Evolutionary conservation across 2,888 invertebrate genomes (phyloP).

Genomic region (Monochamus alternatus): DNA sequence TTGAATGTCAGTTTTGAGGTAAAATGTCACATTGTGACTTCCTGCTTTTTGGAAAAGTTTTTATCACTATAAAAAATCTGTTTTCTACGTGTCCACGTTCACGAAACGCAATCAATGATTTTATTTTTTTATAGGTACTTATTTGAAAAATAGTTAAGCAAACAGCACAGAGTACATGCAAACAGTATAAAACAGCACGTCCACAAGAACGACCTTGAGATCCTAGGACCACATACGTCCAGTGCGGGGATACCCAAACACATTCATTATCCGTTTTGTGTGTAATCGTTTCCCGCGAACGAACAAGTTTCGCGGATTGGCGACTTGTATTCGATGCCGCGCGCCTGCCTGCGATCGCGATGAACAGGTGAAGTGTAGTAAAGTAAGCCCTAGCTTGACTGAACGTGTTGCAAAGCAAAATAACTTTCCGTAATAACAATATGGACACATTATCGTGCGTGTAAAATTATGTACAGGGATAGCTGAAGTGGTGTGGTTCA

Average conservation of each 20-base stretch:
- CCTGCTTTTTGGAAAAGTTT: no score
- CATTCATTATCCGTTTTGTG: not conserved
- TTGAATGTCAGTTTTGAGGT: no score
- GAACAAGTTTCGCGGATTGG: not conserved
- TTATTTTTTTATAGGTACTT: no score
- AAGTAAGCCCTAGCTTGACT: no score
- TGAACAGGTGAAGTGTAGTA: not conserved
- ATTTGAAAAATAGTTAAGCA: no score
- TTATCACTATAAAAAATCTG: no score
- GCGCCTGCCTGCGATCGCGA: not conserved
- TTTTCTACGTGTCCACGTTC: no score
- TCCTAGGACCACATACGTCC: not conserved
- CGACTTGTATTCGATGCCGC: not conserved
- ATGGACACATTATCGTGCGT: constrained; percentile 19
- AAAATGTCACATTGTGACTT: no score
- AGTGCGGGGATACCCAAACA: not conserved
- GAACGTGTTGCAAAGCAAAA: not conserved
- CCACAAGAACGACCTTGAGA: not conserved
- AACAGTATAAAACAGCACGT: no score
- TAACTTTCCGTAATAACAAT: constrained; percentile 5
- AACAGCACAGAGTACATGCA: no score
- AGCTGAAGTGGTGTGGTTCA: constrained; percentile 22
- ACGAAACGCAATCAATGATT: no score
- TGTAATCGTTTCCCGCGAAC: not conserved
- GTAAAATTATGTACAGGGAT: not conserved